Base-by-base conservation (phyloP, 2,888 invertebrate species). In the Apodemia zela region DNA sequence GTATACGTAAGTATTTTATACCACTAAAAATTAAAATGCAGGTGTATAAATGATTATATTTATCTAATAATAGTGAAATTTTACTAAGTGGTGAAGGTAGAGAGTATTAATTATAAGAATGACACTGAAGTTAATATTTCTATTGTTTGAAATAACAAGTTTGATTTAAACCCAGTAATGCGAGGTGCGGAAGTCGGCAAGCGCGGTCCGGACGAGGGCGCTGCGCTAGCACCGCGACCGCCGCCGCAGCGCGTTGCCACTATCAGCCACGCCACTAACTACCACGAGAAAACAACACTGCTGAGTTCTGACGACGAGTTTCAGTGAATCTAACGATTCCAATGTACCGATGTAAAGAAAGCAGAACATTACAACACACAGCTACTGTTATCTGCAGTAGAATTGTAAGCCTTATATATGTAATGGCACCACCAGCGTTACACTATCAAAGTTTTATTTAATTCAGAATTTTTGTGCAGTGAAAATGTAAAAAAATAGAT, bases 261-360 rank as follows among this genome's bases (percentile, higher is more conserved):
- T 75, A 96, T 96, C 81, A 94, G 95, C 72, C 95, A 96, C 76
- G 83, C 84, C 61, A 80, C 88, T 71, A 96, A 96, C 87, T 98
- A 98, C 92, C 98, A 97, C 87, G 98, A 98, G 93, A 98, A 98
- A 92, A 98, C 98, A 49, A 98, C 98, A 93, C 93, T 98, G 70
- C 94, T 98, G 72, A 98, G 97, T 92, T 98, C 98, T 71, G 98
- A 98, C 82, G 98, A 98, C 84, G 98, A 98, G 87, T 97, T 97
- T 87, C 97, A 97, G 93, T 97, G 93, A 93, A 79, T 59, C 17
- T 13, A 15, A 8, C 13, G 47, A 42, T 63, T 0, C 49, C 29
- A 21, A n/a, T n/a, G 25, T 60, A 42, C 8, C 45, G 25, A 42
- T 8, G 45, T 18, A 15, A 49, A 21, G 7, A 47, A 47, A 47